Conservation (phyloP, 2,888 invertebrate genomes). For the Eugnorisma glareosa region DNA sequence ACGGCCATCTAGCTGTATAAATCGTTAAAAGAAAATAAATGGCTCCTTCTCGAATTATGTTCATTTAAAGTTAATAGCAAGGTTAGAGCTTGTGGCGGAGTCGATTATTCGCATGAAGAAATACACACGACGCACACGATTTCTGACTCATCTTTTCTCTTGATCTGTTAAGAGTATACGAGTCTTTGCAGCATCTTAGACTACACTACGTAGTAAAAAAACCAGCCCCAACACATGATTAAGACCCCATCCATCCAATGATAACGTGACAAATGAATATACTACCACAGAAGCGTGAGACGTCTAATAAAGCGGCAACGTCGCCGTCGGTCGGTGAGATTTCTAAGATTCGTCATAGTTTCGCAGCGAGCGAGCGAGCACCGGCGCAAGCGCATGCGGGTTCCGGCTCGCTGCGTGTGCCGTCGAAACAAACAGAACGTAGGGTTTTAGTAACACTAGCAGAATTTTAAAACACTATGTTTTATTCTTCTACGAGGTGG, state of each 20-base stretch:
- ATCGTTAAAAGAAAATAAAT: background rate
- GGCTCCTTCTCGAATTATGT: background rate
- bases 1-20: too few species aligned
- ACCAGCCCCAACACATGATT: background rate
- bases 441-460: constrained; percentile 32
- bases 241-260: constrained; percentile 1
- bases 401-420: constrained; percentile 44
- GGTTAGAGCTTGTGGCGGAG: background rate
- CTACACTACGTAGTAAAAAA: background rate
- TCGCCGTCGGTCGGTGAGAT: constrained; percentile 54
- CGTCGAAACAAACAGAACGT: constrained; percentile 41
- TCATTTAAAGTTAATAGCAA: background rate
- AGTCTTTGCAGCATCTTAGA: background rate
- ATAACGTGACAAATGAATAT: constrained; percentile 34
- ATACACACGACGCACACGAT: background rate
- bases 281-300: constrained; percentile 49
- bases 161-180: background rate
- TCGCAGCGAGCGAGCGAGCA: constrained; percentile 34
- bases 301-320: constrained; percentile 34
- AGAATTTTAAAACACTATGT: background rate
- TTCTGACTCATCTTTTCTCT: background rate
- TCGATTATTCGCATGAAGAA: constrained; percentile 1
- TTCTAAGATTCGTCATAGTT: constrained; percentile 64
- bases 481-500: background rate
- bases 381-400: constrained; percentile 27